Evolutionary conservation across 2,888 invertebrate species (phyloP).

Genomic region (Dione juno): DNA sequence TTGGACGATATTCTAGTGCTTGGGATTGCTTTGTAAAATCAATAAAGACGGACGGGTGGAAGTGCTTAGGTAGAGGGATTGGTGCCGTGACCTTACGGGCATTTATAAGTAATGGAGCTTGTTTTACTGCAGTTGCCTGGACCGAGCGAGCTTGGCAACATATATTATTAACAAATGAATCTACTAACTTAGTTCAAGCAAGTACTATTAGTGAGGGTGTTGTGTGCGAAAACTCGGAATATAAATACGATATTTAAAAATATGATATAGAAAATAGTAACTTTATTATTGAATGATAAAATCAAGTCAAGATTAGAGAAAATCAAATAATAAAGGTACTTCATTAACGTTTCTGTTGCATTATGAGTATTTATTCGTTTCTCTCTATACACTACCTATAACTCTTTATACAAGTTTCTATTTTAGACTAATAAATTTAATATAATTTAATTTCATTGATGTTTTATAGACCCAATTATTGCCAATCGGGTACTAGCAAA

Average conservation of each 20-base stretch:
- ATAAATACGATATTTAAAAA: slow-evolving; percentile 61
- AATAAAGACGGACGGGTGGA: slow-evolving; percentile 87
- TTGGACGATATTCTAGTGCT: slow-evolving; percentile 86
- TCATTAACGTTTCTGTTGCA: not conserved
- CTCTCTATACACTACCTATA: not conserved
- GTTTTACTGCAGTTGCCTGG: slow-evolving; percentile 94
- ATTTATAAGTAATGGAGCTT: slow-evolving; percentile 96
- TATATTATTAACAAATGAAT: slow-evolving; percentile 59
- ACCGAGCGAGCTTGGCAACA: slow-evolving; percentile 84
- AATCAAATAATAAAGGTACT: too few relatives aligned
- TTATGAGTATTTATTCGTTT: not conserved
- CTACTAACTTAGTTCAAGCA: slow-evolving; percentile 44
- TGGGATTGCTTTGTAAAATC: slow-evolving; percentile 90
- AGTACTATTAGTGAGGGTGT: slow-evolving; percentile 63
- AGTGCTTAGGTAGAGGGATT: slow-evolving; percentile 89
- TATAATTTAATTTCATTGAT: not conserved
- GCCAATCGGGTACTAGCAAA: not conserved
- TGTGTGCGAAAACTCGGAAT: slow-evolving; percentile 63
- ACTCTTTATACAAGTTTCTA: not conserved
- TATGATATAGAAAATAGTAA: not conserved
- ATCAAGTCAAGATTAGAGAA: too few relatives aligned
- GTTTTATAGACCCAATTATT: not conserved
- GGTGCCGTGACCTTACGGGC: slow-evolving; percentile 92
- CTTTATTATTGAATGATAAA: not conserved
- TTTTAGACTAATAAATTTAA: not conserved